Conservation (phyloP, 2,888 invertebrate species). For the Tenthredo amoena region DNA sequence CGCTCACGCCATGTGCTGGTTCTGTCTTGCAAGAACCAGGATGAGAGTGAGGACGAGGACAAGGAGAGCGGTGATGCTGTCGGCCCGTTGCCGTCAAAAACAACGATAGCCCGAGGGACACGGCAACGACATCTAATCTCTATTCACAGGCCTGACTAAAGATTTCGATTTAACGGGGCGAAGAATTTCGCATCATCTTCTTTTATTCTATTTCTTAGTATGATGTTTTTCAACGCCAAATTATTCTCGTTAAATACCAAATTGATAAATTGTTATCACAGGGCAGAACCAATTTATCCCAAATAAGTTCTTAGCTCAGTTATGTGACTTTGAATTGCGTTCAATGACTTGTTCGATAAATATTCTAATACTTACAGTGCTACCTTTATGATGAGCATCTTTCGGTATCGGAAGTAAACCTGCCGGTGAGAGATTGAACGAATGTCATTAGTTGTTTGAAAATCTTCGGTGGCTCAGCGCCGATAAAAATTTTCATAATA, state of each 20-base stretch:
- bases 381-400: not conserved
- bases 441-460: not conserved
- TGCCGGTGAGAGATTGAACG: not conserved
- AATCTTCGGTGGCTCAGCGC: not conserved
- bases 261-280: not conserved
- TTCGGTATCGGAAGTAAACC: not conserved
- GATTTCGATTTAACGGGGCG: slow-evolving; percentile 25
- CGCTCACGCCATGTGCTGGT: slow-evolving; percentile 26
- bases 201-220: not conserved
- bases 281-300: not conserved
- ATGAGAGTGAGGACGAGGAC: slow-evolving; percentile 9
- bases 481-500: slow-evolving; percentile 18
- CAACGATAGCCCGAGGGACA: slow-evolving; percentile 50
- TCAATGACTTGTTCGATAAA: not conserved
- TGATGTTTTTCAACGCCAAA: not conserved
- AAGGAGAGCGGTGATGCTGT: slow-evolving; percentile 26
- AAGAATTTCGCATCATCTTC: not conserved
- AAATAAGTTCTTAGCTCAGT: not conserved
- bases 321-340: not conserved
- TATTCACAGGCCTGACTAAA: slow-evolving; percentile 22
- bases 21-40: slow-evolving; percentile 32
- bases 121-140: slow-evolving; percentile 49
- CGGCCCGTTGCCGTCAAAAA: slow-evolving; percentile 8
- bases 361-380: not conserved
- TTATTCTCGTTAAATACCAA: not conserved